Evolutionary conservation across 92 coral and sea anemone species (phyloP), one percentile per base, ranked within the genome.

Genomic region (Desmophyllum pertusum): DNA sequence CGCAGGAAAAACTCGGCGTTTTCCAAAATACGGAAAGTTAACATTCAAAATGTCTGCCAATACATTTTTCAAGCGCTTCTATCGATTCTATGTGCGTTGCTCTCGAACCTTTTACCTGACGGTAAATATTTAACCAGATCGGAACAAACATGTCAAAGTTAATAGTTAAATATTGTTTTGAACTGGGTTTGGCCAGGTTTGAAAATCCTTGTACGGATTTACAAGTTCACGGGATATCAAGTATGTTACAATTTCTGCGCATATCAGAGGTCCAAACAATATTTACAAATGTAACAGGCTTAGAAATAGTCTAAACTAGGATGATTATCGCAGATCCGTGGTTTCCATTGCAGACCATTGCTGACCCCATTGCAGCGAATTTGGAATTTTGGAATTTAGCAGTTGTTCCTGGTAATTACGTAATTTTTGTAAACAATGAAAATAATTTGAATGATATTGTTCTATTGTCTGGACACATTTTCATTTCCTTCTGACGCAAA

Each of bases 401-500:
- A 11, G n/a, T 67, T 33, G 43, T 37, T 66, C 73, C 73, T 73
- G 77, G 77, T 45, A 73, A 41, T 73, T 43, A 38, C 25, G 36
- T 67, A n/a, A n/a, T n/a, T n/a, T n/a, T n/a, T n/a, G n/a, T n/a
- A 67, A 67, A 67, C 45, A 67, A 67, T 36, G 27, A 35, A 66
- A n/a, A 29, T 73, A 62, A 77, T 40, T 77, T 29, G 15, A 40
- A 76, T 38, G 37, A 6, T 41, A 63, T 41, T 39, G 46, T 33
- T 29, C 6, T 62, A 39, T 78, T 59, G 36, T 57, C 48, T 17
- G 53, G 11, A 27, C 23, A 11, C 10, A 41, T 15, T 73, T 37
- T 42, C 39, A 73, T 43, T 73, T 27, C 55, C 77, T 73, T n/a
- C n/a, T 73, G 77, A 73, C 39, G 77, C 29, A n/a, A 73, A 43